These are phyloP conservation scores for Vanessa cardui DNA, from an alignment of 2,888 invertebrate genomes.

Conservation along the genomic window DNA sequence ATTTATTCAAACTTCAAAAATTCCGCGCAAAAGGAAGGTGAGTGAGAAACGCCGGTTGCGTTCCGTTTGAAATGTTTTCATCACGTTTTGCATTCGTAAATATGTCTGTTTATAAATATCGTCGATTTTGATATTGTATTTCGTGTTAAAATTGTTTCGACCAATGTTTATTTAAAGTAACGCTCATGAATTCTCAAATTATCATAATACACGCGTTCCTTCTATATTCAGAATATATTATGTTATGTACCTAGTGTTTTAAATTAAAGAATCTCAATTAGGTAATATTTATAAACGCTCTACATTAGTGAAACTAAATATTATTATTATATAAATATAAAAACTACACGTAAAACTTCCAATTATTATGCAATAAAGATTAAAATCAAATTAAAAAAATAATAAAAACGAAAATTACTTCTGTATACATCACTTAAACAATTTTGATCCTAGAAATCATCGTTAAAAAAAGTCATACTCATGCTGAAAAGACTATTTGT, in stretches of 20 bases:
- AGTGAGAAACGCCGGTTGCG: constrained; percentile 48
- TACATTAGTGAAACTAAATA: too few relatives aligned
- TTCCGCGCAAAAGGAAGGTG: constrained; percentile 80
- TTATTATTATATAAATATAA: too few relatives aligned
- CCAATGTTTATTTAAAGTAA: neutral
- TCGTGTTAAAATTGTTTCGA: neutral
- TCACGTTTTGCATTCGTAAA: neutral
- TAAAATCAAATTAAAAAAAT: too few relatives aligned
- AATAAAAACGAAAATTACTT: neutral
- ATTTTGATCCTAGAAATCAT: neutral
- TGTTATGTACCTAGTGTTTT: too few relatives aligned
- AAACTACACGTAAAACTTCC: too few relatives aligned
- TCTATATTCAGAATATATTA: neutral
- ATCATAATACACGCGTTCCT: constrained; percentile 1
- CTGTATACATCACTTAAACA: neutral
- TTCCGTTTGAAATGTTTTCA: constrained; percentile 19
- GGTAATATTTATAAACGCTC: too few relatives aligned
- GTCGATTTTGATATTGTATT: neutral
- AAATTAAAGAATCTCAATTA: too few relatives aligned
- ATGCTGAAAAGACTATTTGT: neutral
- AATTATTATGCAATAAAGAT: too few relatives aligned
- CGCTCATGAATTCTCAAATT: neutral
- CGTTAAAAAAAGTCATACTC: neutral
- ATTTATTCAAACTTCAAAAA: constrained; percentile 60
- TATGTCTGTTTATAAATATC: too few relatives aligned